These are phyloP conservation scores for Metaphire vulgaris DNA, from an alignment of 1,140 invertebrate species.

Conservation along the genomic window DNA sequence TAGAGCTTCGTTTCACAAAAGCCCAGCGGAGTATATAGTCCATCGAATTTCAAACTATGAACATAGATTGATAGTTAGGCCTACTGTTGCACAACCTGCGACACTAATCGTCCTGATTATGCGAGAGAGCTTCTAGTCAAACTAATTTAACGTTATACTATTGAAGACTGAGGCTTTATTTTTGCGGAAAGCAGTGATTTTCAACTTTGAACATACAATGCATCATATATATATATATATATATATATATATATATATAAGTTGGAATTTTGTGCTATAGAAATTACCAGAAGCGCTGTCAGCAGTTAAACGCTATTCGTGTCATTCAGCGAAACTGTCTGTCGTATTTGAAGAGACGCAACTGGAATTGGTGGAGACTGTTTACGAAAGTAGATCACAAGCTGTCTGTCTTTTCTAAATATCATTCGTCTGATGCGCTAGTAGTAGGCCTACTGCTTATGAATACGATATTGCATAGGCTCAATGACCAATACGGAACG, in stretches of 20 bases:
- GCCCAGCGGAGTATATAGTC: too few species aligned
- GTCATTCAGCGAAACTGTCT: slow-evolving; percentile 98
- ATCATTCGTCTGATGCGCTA: not conserved
- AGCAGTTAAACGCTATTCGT: slow-evolving; percentile 95
- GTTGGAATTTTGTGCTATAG: slow-evolving; percentile 41
- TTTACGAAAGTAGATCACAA: slow-evolving; percentile 71
- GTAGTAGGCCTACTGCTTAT: not conserved
- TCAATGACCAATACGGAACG: too few species aligned
- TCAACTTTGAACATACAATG: not conserved
- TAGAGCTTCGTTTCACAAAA: too few species aligned
- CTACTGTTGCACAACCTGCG: too few species aligned
- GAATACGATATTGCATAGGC: not conserved
- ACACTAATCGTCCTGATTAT: not conserved
- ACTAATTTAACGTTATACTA: not conserved
- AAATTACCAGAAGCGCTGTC: slow-evolving; percentile 92
- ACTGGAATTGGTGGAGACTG: slow-evolving; percentile 99
- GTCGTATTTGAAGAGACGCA: slow-evolving; percentile 92
- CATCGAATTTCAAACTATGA: too few species aligned
- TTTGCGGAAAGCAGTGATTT: not conserved
- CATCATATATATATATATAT: not conserved
- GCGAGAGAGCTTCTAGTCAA: not conserved
- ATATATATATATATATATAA: not conserved
- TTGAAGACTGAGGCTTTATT: not conserved
- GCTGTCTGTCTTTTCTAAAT: not conserved
- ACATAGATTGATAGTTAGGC: too few species aligned